phyloP scores from a whole-genome alignment of 2,113 vertebrate species.

The Pachypanchax playfairii region DNA sequence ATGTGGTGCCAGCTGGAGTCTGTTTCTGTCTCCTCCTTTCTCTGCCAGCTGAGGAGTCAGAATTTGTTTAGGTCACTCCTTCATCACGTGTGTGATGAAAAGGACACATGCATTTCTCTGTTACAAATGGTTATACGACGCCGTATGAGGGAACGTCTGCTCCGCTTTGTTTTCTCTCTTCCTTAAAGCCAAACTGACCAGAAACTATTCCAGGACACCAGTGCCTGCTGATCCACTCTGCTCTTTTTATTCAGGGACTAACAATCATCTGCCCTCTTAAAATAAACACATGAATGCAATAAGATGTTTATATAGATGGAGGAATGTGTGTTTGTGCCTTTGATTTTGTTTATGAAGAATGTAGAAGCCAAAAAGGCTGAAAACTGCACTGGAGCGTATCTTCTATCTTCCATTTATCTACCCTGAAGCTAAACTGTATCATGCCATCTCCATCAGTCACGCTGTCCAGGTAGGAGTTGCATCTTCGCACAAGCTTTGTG shows the following conservation, averaged over 20 bases:
- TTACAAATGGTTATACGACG: conserved; percentile 27
- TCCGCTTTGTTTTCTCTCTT: conserved; percentile 1
- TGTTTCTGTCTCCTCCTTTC: not conserved
- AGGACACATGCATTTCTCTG: conserved; percentile 31
- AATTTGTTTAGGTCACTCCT: conserved; percentile 25
- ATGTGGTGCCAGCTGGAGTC: conserved; percentile 6
- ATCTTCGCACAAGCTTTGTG: conserved; percentile 15
- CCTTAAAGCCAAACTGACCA: conserved; percentile 13
- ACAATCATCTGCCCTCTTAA: conserved; percentile 29
- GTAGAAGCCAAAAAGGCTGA: too few species aligned
- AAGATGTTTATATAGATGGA: conserved; percentile 10
- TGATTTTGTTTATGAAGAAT: too few species aligned
- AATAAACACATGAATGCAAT: conserved; percentile 10
- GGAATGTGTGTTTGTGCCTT: too few species aligned
- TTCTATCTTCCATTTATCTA: conserved; percentile 15
- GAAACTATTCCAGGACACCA: conserved; percentile 19
- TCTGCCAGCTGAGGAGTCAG: conserved; percentile 18
- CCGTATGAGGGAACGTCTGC: conserved; percentile 29
- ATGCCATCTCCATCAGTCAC: conserved; percentile 40
- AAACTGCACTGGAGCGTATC: not conserved
- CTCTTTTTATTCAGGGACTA: conserved; percentile 22
- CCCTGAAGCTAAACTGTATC: conserved; percentile 14
- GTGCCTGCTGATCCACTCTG: conserved; percentile 29
- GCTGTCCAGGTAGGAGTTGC: not conserved
- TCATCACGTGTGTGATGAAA: conserved; percentile 10